These are phyloP conservation scores for Chaetodon auriga DNA, from an alignment of 2,113 vertebrate species.

Conservation along the genomic window DNA sequence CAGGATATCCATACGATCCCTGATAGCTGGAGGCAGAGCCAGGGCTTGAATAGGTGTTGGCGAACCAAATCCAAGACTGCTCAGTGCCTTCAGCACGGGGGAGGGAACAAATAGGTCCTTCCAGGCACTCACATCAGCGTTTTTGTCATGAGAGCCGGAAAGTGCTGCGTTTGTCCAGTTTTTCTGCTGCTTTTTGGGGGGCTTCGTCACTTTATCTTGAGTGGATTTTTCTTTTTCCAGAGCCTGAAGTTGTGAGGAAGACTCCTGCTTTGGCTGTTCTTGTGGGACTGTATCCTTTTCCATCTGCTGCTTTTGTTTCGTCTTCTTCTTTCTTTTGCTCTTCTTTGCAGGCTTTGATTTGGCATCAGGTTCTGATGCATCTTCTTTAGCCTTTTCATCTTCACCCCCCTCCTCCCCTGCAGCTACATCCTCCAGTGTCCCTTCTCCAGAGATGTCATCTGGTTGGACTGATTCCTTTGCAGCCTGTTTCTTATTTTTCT, in stretches of 20 bases:
- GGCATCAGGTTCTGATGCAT: background rate
- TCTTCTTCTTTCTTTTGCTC: conserved; percentile 78
- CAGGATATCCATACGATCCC: conserved; percentile 93
- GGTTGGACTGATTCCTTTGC: conserved; percentile 21
- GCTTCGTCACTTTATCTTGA: conserved; percentile 39
- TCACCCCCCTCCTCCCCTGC: background rate
- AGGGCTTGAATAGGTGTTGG: conserved; percentile 96
- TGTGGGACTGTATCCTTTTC: conserved; percentile 10
- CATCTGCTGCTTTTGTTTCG: conserved; percentile 66
- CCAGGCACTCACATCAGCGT: conserved; percentile 90
- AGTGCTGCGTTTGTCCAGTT: conserved; percentile 88
- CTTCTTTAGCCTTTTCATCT: background rate
- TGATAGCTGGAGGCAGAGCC: conserved; percentile 91
- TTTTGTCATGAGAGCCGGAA: conserved; percentile 69
- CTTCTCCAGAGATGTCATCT: conserved; percentile 13
- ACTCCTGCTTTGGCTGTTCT: background rate
- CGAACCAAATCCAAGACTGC: conserved; percentile 90
- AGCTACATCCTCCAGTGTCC: conserved; percentile 25
- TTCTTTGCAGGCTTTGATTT: conserved; percentile 37
- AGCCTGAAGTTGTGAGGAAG: conserved; percentile 10
- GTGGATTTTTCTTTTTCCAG: conserved; percentile 14
- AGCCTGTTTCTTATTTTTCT: conserved; percentile 53
- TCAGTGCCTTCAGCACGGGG: conserved; percentile 89
- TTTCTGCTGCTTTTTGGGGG: conserved; percentile 82
- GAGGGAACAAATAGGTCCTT: conserved; percentile 92